Conservation (phyloP, 2,888 invertebrate species). For the Enoplolaimus lenunculus region DNA sequence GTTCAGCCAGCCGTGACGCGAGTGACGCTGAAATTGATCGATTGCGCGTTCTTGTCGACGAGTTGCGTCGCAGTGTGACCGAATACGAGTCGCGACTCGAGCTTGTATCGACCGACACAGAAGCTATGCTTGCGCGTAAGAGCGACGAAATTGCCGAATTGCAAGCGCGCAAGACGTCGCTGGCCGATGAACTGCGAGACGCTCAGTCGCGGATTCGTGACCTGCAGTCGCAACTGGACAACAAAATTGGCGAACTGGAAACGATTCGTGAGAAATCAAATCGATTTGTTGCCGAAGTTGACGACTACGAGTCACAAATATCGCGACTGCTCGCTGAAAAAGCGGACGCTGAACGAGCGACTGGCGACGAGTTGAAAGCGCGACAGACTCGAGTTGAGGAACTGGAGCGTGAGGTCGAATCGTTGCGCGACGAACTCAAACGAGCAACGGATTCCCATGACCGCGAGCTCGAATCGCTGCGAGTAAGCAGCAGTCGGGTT, state of each 20-base stretch:
- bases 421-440: not conserved
- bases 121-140: not conserved
- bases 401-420: not conserved
- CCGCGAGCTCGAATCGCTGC: not conserved
- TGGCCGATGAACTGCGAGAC: not conserved
- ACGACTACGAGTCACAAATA: not conserved
- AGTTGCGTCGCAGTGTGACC: not conserved
- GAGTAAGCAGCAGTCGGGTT: not conserved
- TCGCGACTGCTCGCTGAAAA: not conserved
- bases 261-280: not conserved
- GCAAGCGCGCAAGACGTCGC: not conserved
- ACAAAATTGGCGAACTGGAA: not conserved
- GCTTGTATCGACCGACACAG: not conserved
- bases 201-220: not conserved
- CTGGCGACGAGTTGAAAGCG: not conserved
- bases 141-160: not conserved
- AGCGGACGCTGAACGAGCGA: not conserved
- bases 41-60: not conserved
- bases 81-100: not conserved
- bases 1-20: not conserved
- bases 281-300: not conserved
- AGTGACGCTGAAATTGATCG: not conserved
- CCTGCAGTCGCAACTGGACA: not conserved
- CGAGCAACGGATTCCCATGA: not conserved
- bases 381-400: not conserved